Conservation (phyloP, 2,797 vertebrate genomes). For the Austrolebias charrua region DNA sequence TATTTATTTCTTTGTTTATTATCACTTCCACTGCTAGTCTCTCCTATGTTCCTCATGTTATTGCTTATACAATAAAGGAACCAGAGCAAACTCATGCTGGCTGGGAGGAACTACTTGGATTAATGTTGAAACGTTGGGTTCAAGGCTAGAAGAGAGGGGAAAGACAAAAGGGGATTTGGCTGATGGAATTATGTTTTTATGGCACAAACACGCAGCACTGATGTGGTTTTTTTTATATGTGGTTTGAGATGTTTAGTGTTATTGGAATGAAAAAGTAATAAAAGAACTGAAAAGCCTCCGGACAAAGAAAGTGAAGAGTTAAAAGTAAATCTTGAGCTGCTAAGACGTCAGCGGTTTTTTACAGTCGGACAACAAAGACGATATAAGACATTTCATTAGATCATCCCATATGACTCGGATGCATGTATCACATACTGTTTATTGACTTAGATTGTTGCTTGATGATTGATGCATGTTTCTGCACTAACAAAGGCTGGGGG, state of each 20-base stretch:
- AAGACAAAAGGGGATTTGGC: constrained; percentile 9
- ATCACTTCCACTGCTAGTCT: constrained; percentile 52
- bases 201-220: constrained; percentile 64
- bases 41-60: constrained; percentile 32
- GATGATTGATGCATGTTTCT: too few relatives aligned
- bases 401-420: too few relatives aligned
- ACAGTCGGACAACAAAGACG: neutral
- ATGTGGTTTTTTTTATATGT: constrained; percentile 70
- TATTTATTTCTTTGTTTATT: constrained; percentile 78
- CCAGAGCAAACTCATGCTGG: constrained; percentile 23
- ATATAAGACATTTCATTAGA: too few relatives aligned
- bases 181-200: constrained; percentile 67
- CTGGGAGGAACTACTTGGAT: constrained; percentile 30
- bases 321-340: constrained; percentile 3
- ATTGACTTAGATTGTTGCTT: too few relatives aligned
- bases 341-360: neutral
- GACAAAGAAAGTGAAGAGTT: constrained; percentile 45
- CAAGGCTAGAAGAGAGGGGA: constrained; percentile 29
- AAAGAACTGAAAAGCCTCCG: constrained; percentile 38
- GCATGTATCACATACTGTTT: too few relatives aligned
- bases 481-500: too few relatives aligned
- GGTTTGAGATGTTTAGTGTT: constrained; percentile 64
- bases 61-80: constrained; percentile 39
- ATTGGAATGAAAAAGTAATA: constrained; percentile 50
- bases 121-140: constrained; percentile 34